Evolutionary conservation across 2,113 vertebrate genomes (phyloP).

Genomic region (Beaufortia kweichowensis): DNA sequence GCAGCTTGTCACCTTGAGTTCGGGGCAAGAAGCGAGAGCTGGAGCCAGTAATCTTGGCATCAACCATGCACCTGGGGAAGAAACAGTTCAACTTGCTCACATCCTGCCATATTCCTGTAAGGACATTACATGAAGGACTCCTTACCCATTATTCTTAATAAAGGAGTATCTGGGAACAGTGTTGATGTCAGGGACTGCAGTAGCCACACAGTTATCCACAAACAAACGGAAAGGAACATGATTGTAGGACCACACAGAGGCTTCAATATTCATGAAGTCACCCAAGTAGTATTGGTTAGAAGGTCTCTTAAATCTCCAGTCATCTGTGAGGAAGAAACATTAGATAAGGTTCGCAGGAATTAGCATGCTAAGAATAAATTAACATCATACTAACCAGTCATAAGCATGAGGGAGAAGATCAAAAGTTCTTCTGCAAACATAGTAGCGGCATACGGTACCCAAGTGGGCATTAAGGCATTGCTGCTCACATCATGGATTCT

Average conservation of each 20-base stretch:
- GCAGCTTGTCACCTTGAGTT: slow-evolving; percentile 21
- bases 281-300: slow-evolving; percentile 46
- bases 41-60: slow-evolving; percentile 31
- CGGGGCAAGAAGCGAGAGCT: slow-evolving; percentile 39
- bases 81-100: not conserved
- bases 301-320: slow-evolving; percentile 39
- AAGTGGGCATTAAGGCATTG: slow-evolving; percentile 53
- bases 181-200: slow-evolving; percentile 34
- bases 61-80: slow-evolving; percentile 43
- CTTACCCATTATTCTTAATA: slow-evolving; percentile 57
- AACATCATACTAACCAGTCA: slow-evolving; percentile 49
- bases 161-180: slow-evolving; percentile 44
- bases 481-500: slow-evolving; percentile 64
- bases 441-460: slow-evolving; percentile 47
- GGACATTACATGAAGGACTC: not conserved
- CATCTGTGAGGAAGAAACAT: slow-evolving; percentile 16
- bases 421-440: slow-evolving; percentile 45
- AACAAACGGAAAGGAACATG: slow-evolving; percentile 65
- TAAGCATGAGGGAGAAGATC: slow-evolving; percentile 67
- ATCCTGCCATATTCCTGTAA: not conserved
- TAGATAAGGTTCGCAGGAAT: not conserved
- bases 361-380: no score
- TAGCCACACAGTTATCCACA: slow-evolving; percentile 68
- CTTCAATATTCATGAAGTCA: slow-evolving; percentile 62
- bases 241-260: slow-evolving; percentile 51